Percentiles rank a stretch among this genome's conserved stretches.
Evolutionary conservation across 1,140 invertebrate genomes (phyloP).

Genomic region (Drosophila asahinai): DNA sequence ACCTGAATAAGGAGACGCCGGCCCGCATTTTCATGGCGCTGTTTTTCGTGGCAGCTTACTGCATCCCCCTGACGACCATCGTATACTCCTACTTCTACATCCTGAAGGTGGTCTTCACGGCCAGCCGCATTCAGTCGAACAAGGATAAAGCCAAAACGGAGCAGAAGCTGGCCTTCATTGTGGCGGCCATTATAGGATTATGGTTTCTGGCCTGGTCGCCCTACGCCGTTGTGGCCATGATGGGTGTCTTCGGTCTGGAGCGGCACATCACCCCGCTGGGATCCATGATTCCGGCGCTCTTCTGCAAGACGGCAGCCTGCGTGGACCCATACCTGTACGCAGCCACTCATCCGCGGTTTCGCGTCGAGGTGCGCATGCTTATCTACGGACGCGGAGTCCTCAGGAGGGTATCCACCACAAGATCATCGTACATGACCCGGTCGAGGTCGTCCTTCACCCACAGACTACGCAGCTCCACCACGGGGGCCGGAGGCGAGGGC

Average conservation of each 20-base stretch:
- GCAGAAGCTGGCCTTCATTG: constrained; percentile 88
- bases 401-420: constrained; percentile 66
- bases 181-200: constrained; percentile 88
- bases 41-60: constrained; percentile 90
- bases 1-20: constrained; percentile 87
- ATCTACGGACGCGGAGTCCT: constrained; percentile 64
- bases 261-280: constrained; percentile 88
- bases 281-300: constrained; percentile 91
- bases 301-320: constrained; percentile 91
- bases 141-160: constrained; percentile 89
- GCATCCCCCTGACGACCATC: constrained; percentile 89
- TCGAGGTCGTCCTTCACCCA: constrained; percentile 71
- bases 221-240: constrained; percentile 90
- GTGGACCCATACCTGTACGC: constrained; percentile 92
- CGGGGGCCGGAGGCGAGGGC: not conserved
- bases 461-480: constrained; percentile 46
- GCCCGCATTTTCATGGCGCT: constrained; percentile 88
- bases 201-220: constrained; percentile 93
- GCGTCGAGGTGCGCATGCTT: constrained; percentile 86
- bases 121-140: constrained; percentile 86
- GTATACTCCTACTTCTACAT: constrained; percentile 90
- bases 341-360: constrained; percentile 89
- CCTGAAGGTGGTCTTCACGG: constrained; percentile 87
- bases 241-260: constrained; percentile 89
- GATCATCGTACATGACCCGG: constrained; percentile 74